Conservation (phyloP, 2,797 vertebrate species). For the Sebastes trivittatus region DNA sequence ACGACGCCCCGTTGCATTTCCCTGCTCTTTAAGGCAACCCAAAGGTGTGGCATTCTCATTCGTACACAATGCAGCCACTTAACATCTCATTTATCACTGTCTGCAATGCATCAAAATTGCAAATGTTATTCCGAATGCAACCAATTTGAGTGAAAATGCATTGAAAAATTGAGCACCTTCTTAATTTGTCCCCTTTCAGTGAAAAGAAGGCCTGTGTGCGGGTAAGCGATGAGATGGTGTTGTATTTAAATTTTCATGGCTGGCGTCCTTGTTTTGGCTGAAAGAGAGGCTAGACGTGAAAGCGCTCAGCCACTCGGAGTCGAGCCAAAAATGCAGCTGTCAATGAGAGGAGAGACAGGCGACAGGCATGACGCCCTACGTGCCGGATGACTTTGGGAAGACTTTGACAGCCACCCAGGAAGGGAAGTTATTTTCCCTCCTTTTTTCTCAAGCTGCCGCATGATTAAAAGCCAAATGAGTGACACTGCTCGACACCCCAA, state of each 20-base stretch:
- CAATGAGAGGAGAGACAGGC: slow-evolving; percentile 76
- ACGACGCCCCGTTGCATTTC: neutral
- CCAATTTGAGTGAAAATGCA: slow-evolving; percentile 14
- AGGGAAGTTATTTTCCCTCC: slow-evolving; percentile 77
- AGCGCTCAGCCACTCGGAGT: slow-evolving; percentile 70
- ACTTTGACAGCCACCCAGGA: slow-evolving; percentile 84
- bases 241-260: slow-evolving; percentile 79
- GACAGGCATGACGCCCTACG: slow-evolving; percentile 73
- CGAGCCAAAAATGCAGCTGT: slow-evolving; percentile 83
- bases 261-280: slow-evolving; percentile 74
- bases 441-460: slow-evolving; percentile 80
- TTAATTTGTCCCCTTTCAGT: slow-evolving; percentile 40
- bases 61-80: slow-evolving; percentile 7
- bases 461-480: slow-evolving; percentile 89
- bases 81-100: slow-evolving; percentile 20
- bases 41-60: neutral
- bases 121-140: slow-evolving; percentile 32
- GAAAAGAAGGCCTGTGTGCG: slow-evolving; percentile 13
- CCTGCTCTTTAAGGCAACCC: neutral
- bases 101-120: slow-evolving; percentile 27
- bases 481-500: slow-evolving; percentile 85
- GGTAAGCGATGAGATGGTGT: slow-evolving; percentile 49
- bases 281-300: slow-evolving; percentile 64
- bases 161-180: slow-evolving; percentile 32
- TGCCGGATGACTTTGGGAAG: slow-evolving; percentile 84